phyloP scores from a whole-genome alignment of 2,113 vertebrate genomes.

The Vulpes ferrilata region DNA sequence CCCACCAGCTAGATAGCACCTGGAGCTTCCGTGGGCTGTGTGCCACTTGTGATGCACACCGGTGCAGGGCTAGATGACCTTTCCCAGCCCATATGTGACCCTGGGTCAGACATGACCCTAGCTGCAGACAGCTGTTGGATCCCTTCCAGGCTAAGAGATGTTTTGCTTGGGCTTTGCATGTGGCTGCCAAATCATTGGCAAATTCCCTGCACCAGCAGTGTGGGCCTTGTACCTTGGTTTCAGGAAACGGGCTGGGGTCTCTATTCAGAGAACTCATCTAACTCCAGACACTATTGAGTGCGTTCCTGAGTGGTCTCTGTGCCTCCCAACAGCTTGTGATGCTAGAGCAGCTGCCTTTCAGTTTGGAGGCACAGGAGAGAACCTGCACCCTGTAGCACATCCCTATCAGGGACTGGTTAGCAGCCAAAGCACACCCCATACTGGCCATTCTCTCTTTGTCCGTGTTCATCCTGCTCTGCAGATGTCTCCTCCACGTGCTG shows the following conservation, averaged over 20 bases:
- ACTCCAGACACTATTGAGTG: neutral
- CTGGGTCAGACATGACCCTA: neutral
- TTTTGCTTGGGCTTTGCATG: neutral
- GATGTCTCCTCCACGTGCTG: neutral
- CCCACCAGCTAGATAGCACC: neutral
- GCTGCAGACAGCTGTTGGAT: neutral
- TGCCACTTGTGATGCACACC: too few species aligned
- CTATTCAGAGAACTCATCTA: neutral
- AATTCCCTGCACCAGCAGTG: neutral
- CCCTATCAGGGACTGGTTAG: neutral
- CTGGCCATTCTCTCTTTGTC: neutral
- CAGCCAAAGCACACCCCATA: neutral
- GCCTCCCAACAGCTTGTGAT: neutral
- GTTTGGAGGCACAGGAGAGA: neutral
- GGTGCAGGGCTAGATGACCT: neutral
- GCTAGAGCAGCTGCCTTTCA: neutral
- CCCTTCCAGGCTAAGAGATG: neutral
- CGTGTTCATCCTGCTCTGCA: neutral
- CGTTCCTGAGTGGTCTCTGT: neutral
- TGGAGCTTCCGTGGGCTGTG: neutral
- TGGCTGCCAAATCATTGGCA: neutral
- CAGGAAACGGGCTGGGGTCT: neutral
- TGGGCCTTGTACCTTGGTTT: fast-evolving
- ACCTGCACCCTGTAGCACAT: too few species aligned
- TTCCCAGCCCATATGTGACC: too few species aligned